These are phyloP conservation scores for Conopomorpha cramerella DNA, from an alignment of 1,140 invertebrate species.

Conservation along the genomic window DNA sequence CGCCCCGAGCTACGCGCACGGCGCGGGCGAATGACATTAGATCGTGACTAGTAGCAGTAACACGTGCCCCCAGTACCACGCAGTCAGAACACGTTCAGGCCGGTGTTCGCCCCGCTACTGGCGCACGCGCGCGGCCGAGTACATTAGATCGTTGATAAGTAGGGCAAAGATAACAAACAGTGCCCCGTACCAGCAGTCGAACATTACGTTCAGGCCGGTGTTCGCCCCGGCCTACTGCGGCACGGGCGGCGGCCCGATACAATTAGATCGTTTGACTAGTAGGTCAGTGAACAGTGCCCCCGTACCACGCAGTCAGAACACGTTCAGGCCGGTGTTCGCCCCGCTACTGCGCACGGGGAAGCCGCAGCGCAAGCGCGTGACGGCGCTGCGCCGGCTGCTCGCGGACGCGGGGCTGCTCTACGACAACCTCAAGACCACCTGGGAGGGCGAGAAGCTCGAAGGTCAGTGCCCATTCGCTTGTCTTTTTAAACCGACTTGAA, in stretches of 20 bases:
- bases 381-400: slow-evolving; percentile 66
- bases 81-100: no score
- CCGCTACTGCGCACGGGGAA: slow-evolving; percentile 58
- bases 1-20: slow-evolving; percentile 56
- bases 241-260: no score
- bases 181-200: no score
- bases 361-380: slow-evolving; percentile 66
- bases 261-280: no score
- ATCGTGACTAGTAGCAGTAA: background rate
- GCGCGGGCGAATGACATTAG: no score
- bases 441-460: slow-evolving; percentile 59
- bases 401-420: slow-evolving; percentile 71
- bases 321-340: slow-evolving; percentile 63
- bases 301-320: slow-evolving; percentile 33
- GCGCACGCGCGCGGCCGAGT: no score
- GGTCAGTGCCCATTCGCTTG: slow-evolving; percentile 23
- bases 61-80: background rate
- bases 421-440: slow-evolving; percentile 63
- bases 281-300: background rate
- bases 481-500: background rate
- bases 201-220: slow-evolving; percentile 60
- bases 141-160: no score
- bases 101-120: no score
- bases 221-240: slow-evolving; percentile 63
- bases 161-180: no score